Conservation (phyloP, 2,888 invertebrate species). For the Lysandra bellargus region DNA sequence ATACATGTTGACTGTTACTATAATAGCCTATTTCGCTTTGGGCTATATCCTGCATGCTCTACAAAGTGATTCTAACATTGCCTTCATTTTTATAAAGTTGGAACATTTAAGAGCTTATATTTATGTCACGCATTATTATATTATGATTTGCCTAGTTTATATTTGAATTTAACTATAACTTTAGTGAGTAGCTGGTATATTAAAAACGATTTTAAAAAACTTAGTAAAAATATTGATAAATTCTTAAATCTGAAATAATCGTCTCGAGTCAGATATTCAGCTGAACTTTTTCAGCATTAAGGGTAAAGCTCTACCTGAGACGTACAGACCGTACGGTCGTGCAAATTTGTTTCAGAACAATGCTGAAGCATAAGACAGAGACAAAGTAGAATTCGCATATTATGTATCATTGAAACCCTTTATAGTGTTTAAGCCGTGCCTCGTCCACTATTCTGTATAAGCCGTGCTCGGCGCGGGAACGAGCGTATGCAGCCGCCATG, state of each 20-base stretch:
- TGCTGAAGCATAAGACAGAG: constrained; percentile 19
- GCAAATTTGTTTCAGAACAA: background rate
- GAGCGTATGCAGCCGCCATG: constrained; percentile 73
- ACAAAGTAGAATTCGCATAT: background rate
- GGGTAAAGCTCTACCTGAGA: background rate
- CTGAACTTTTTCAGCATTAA: background rate
- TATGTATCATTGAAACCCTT: constrained; percentile 39
- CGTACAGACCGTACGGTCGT: background rate
- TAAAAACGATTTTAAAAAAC: too few relatives aligned
- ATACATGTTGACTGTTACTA: constrained; percentile 32
- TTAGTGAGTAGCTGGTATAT: too few relatives aligned
- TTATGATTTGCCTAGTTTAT: too few relatives aligned
- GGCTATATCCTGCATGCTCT: constrained; percentile 12
- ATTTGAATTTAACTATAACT: too few relatives aligned
- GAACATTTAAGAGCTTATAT: background rate
- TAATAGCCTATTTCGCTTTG: constrained; percentile 29
- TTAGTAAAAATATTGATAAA: too few relatives aligned
- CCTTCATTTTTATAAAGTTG: background rate
- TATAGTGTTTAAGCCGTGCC: constrained; percentile 45
- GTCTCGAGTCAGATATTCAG: background rate
- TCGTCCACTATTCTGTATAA: constrained; percentile 51
- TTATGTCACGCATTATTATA: background rate
- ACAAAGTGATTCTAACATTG: background rate
- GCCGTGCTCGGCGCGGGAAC: constrained; percentile 51
- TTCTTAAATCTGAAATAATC: too few relatives aligned